Evolutionary conservation across 2,113 vertebrate species (phyloP), one percentile per base, ranked within the genome.

Genomic region (Henicopernis longicauda): DNA sequence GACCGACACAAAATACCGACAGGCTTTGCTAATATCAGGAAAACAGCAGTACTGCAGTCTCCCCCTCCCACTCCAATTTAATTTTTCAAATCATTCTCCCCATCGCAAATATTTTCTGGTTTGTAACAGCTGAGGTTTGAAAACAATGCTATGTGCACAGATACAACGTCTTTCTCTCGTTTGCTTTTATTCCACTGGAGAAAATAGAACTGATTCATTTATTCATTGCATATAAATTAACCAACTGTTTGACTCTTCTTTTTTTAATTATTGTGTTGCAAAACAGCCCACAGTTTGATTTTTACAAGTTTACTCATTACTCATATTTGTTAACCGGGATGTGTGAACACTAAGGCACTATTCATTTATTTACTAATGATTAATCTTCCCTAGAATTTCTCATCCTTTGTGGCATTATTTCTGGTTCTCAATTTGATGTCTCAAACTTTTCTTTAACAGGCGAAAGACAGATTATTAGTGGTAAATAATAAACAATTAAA

Each of bases 141-240:
- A 90, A 93, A 86, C 96, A 90, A 83, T 50, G 36, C 74, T 69
- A 10, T 32, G 77, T 45, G 84, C 91, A 72, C 47, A 82, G 87
- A 55, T 31, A 36, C 6, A 26, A 61, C 23, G 9, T 69, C 79
- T 70, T 78, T 45, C 84, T 91, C 78, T 44, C 82, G 78, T 76
- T 93, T 95, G 95, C 93, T 86, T 90, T 54, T 57, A 52, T 65
- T 69, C 62, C 66, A 76, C 85, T 13, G 90, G 66, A 95, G 93
- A 95, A 95, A 94, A 93, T 23, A 96, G 82, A 96, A 72, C 78
- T 57, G 88, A 95, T 94, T 92, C 90, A 83, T 83, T 93, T 96
- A 62, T 92, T 89, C 86, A 36, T 71, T 86, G 94, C 86, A 86
- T 70, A 73, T 40, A 93, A 95, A 95, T 89, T 58, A 89, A 89